Evolutionary conservation across 1,140 invertebrate species (phyloP), one percentile per base, ranked within the genome.

Genomic region (Bemisia tabaci): DNA sequence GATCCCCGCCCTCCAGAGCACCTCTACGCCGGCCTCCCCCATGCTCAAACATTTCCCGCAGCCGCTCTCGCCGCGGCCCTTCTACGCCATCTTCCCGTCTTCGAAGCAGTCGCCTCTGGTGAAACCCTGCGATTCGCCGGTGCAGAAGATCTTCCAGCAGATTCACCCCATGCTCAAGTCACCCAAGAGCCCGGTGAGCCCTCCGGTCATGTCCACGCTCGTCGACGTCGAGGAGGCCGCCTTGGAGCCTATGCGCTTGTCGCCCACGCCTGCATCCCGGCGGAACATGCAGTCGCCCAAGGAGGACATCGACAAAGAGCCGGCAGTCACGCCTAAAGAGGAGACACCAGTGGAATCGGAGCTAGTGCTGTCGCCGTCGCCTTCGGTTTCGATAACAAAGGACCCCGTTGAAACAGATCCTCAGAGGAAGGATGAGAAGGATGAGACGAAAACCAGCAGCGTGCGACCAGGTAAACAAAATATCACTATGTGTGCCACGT

Each of bases 11-110:
- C 68, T 68, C 60, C 66, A 69, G 21, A 67, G 70, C 12, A 68
- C 70, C 21, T 82, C 82, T 24, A 81, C 82, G 26, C 77, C 84
- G 39, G 81, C 83, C 17, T 84, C 83, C 68, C 83, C 83, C 9
- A 80, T 82, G 72, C 79, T 83, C 67, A 84, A 84, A 74, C 82
- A 83, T 75, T 75, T 71, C 59, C 69, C 71, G 21, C 83, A 82
- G 65, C 79, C 83, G 2, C 77, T 79, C 60, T 83, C 82, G 39
- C 82, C 82, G 1, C 82, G 80, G 68, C 74, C 80, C n/a, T 65
- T 65, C 48, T 39, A 48, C 33, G 33, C 5, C 17, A 48, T 48
- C 17, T 48, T 48, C 17, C 33, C 33, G 5, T 9, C 33, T 48
- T 9, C 33, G 17, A 48, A 48, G 17, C 33, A 48, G 17, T 48